These are phyloP conservation scores for Tragopan temminckii DNA, from an alignment of 2,797 vertebrate genomes.

Conservation along the genomic window DNA sequence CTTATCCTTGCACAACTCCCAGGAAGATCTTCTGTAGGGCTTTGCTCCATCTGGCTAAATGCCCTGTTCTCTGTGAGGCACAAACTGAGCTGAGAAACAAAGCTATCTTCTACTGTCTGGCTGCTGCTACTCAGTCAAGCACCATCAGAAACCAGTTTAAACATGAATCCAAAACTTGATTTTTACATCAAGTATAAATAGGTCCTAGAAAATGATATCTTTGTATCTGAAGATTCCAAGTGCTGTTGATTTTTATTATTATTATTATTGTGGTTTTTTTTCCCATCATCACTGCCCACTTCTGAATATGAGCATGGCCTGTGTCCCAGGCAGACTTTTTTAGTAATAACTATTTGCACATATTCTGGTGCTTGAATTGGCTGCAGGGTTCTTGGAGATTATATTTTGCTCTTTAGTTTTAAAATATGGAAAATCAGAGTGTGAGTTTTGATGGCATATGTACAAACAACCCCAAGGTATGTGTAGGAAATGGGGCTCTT, in stretches of 20 bases:
- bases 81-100: conserved; percentile 41
- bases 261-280: too few species aligned
- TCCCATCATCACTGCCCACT: neutral
- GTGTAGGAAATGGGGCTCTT: neutral
- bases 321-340: neutral
- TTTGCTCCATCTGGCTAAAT: conserved; percentile 48
- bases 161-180: neutral
- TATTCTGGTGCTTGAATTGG: neutral
- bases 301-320: neutral
- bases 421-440: neutral
- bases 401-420: neutral
- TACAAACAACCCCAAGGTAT: neutral
- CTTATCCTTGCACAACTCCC: conserved; percentile 43
- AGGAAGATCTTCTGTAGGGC: conserved; percentile 21
- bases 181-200: neutral
- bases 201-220: neutral
- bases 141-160: conserved; percentile 1
- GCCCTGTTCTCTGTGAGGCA: conserved; percentile 5
- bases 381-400: neutral
- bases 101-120: conserved; percentile 33
- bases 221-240: neutral
- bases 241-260: neutral
- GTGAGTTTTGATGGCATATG: neutral
- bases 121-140: neutral
- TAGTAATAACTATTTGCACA: neutral